phyloP scores from a whole-genome alignment of 2,797 vertebrate species.

The Poecilia gillii region DNA sequence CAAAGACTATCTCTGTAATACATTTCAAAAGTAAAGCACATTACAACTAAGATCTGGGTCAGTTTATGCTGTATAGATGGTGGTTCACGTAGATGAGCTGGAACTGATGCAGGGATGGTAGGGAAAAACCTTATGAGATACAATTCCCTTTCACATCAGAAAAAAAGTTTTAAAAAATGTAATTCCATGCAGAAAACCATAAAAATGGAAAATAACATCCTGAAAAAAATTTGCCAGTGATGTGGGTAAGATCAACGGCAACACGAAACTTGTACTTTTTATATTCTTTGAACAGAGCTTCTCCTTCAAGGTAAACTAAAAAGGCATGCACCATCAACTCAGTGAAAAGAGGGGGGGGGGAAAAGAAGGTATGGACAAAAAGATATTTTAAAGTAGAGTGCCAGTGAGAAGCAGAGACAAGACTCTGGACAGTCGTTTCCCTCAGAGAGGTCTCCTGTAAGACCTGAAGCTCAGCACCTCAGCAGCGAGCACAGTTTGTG shows the following conservation, averaged over 20 bases:
- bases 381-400: constrained; percentile 4
- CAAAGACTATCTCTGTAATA: not conserved
- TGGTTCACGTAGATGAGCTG: not conserved
- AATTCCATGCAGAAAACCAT: not conserved
- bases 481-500: constrained; percentile 30
- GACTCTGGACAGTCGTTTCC: constrained; percentile 27
- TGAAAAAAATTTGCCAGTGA: not conserved
- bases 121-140: not conserved
- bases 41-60: not conserved
- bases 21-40: constrained; percentile 7
- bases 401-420: constrained; percentile 1
- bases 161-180: not conserved
- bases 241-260: not conserved
- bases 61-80: not conserved
- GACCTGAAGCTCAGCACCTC: constrained; percentile 32
- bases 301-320: not conserved
- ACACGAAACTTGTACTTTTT: not conserved
- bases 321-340: not conserved
- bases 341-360: not conserved
- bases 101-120: not conserved
- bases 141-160: not conserved
- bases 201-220: not conserved
- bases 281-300: not conserved
- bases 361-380: not conserved
- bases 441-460: constrained; percentile 24